Base-by-base conservation (phyloP, 2,888 invertebrate genomes). In the Agriopis leucophaearia region DNA sequence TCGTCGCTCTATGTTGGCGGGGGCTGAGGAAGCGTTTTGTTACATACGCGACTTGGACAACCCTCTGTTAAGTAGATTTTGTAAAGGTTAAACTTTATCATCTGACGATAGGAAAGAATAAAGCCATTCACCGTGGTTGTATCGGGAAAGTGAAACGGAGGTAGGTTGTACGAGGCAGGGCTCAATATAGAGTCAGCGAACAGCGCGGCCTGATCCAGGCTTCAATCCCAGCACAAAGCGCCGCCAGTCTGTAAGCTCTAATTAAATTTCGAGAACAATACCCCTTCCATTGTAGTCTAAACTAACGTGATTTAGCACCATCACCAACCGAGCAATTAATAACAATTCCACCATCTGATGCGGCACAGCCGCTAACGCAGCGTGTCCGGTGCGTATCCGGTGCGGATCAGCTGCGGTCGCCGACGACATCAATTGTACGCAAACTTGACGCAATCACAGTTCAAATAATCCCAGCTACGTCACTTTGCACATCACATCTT, bases 261-360 rank as follows among this genome's bases (percentile, higher is more conserved):
- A 59, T 65, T 50, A 56, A 56, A 61, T 44, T 58, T 48, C 36
- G 42, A 45, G 56, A 47, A 60, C 50, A 66, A 59, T 65, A 18
- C 52, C 45, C 12, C 12, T 6, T 12, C 44, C 15, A 50, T 51
- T 45, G 48, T 52, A 12, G n/a, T 66, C 55, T 65, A 56, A 51
- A 47, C 61, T 61, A 57, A 51, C 57, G 38, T 61, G 61, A 66
- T 57, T 57, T 57, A 56, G 52, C 66, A 48, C 50, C n/a, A 44
- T 66, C 55, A 40, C 15, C 36, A 10, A 15, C 16, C 12, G 42
- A 47, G 36, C 66, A 51, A 66, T 66, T 66, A 60, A 57, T 61
- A 57, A 58, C 58, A 57, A 62, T 62, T 57, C 35, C 40, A 48
- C 44, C 51, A 54, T 7, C 9, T 15, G 27, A 42, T 12, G 35